Conservation (phyloP, 2,797 vertebrate species). For the Taenioides sp. region DNA sequence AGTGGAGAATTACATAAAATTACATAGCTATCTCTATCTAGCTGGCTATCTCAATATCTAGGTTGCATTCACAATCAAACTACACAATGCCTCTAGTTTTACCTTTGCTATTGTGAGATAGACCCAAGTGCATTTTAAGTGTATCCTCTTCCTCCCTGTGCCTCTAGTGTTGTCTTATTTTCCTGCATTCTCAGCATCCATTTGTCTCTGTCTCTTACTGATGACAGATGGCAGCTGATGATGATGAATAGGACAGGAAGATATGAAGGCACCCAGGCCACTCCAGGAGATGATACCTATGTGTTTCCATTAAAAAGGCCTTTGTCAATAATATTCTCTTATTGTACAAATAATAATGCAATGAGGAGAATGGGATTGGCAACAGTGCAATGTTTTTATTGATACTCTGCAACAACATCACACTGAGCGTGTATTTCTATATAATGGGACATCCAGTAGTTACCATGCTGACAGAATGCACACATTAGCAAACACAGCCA, state of each 20-base stretch:
- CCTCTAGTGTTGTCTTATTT: constrained; percentile 29
- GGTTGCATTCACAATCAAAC: not conserved
- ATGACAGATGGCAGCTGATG: constrained; percentile 54
- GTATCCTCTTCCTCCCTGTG: not conserved
- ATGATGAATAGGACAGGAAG: constrained; percentile 42
- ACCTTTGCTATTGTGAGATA: not conserved
- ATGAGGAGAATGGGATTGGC: not conserved
- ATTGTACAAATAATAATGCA: not conserved
- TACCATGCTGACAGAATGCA: no score
- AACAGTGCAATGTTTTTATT: not conserved
- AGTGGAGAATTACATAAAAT: no score
- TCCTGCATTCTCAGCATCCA: constrained; percentile 20
- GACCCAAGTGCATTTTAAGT: not conserved
- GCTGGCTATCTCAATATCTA: not conserved
- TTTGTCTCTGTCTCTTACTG: constrained; percentile 40
- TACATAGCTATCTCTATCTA: no score
- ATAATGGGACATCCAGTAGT: no score
- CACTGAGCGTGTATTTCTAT: no score
- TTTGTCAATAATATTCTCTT: constrained; percentile 14
- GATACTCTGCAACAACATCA: not conserved
- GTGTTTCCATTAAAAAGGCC: constrained; percentile 1
- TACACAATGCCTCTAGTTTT: not conserved
- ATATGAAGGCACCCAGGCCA: constrained; percentile 26
- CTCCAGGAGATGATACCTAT: constrained; percentile 20
- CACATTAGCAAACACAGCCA: no score